Base-by-base conservation (phyloP, 2,888 invertebrate genomes). In the Tinea semifulvella region DNA sequence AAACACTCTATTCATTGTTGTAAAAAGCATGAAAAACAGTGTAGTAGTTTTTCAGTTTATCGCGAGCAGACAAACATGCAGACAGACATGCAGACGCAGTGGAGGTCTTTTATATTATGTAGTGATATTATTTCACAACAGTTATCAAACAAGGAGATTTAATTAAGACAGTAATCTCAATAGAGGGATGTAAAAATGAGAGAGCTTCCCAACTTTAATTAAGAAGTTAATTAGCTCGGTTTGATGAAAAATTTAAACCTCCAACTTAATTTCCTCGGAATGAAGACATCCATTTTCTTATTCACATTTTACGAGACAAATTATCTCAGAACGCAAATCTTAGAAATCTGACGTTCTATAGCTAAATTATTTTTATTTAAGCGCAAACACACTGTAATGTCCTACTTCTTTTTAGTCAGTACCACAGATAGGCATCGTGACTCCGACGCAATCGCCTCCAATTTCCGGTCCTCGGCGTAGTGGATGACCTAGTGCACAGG, bases 241-340 rank as follows among this genome's bases (percentile, higher is more conserved):
- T 66, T 67, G 69, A 75, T 74, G 73, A 77, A 75, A 74, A 75
- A 69, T 75, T 74, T 69, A 66, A 72, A 72, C 69, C 70, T 60
- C 62, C 61, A 66, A 72, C 74, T 68, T 71, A 71, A 75, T 72
- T 75, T 72, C 63, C 68, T 66, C 58, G 52, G 65, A 57, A 68
- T 59, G 62, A 57, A 49, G 55, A 60, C 61, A 66, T 61, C 57
- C 63, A 64, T 68, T 73, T 69, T 68, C 66, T 67, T 59, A 61
- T 67, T 65, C 65, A 63, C 63, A 62, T 63, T 57, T 56, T 61
- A 53, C 47, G 50, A 60, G 56, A 63, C 56, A 60, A 65, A 67
- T 66, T 68, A 40, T 40, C 2, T 40, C 40, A n/a, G 17, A 18
- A 36, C 18, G 36, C n/a, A n/a, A n/a, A 36, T 36, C 18, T 36